phyloP scores from a whole-genome alignment of 1,140 invertebrate species.

The Paracyclopina nana region DNA sequence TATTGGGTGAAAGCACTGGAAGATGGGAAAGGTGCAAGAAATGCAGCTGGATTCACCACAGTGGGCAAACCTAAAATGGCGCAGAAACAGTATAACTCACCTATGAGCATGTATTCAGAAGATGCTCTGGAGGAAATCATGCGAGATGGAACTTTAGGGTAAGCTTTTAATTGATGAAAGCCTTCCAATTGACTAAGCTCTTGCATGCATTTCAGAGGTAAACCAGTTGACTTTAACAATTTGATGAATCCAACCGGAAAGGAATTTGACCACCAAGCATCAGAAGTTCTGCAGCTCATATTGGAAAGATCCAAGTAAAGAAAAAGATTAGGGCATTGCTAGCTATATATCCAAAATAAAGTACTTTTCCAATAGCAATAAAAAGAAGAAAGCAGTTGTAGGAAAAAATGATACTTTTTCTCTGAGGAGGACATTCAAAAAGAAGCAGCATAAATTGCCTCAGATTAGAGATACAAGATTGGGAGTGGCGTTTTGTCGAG shows the following conservation, averaged over 20 bases:
- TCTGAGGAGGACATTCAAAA: background rate
- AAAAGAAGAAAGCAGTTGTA: too few relatives aligned
- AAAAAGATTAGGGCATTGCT: background rate
- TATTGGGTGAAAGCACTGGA: slow-evolving; percentile 8
- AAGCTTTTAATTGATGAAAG: background rate
- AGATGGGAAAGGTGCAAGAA: background rate
- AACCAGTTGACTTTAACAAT: background rate
- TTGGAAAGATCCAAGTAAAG: background rate
- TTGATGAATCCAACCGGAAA: slow-evolving; percentile 1
- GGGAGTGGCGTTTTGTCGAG: too few relatives aligned
- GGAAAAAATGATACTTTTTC: background rate
- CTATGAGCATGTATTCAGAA: slow-evolving; percentile 7
- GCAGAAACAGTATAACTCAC: slow-evolving; percentile 13
- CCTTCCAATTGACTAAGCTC: background rate
- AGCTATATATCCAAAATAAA: background rate
- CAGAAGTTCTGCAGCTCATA: background rate
- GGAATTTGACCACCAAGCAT: background rate
- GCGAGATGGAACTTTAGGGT: slow-evolving; percentile 11
- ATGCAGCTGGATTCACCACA: slow-evolving; percentile 5
- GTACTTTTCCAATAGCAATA: background rate
- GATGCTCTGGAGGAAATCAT: slow-evolving; percentile 14
- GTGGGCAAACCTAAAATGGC: slow-evolving; percentile 13
- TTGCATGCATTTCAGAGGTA: background rate
- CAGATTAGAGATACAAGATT: background rate
- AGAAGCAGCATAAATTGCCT: background rate